Conservation (phyloP, 2,113 vertebrate genomes). For the Tragelaphus buxtoni region DNA sequence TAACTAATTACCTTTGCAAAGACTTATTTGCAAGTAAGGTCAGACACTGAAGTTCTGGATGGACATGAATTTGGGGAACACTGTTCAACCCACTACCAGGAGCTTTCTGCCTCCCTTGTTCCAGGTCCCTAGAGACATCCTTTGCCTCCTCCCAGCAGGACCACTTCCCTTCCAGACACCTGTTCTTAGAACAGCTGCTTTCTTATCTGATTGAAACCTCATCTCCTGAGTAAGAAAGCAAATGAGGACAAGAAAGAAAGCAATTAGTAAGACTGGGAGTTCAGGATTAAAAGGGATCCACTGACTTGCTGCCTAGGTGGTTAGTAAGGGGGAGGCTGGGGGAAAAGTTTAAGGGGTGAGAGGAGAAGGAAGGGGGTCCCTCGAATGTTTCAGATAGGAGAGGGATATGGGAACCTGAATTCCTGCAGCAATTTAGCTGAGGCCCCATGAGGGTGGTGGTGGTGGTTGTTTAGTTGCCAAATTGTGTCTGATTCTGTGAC, state of each 20-base stretch:
- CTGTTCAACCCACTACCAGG: not conserved
- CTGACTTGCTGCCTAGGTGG: not conserved
- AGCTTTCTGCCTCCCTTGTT: not conserved
- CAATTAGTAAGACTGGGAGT: slow-evolving; percentile 1
- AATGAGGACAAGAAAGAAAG: slow-evolving; percentile 42
- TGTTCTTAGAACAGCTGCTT: slow-evolving; percentile 24
- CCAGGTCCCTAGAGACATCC: not conserved
- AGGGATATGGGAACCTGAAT: not conserved
- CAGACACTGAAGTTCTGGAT: not conserved
- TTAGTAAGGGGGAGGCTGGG: not conserved
- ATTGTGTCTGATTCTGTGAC: not conserved
- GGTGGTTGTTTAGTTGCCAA: not conserved
- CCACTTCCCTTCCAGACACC: not conserved
- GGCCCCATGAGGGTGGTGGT: not conserved
- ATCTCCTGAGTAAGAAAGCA: slow-evolving; percentile 27
- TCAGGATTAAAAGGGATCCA: not conserved
- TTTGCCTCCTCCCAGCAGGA: not conserved
- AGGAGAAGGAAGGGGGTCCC: not conserved
- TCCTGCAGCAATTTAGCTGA: not conserved
- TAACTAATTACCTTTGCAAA: not conserved
- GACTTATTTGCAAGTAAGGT: not conserved
- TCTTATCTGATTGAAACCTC: slow-evolving; percentile 1
- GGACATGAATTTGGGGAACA: not conserved
- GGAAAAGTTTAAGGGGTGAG: not conserved
- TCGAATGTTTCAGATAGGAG: not conserved